A percentile compares a stretch with the other conserved stretches of the same genome.
These are phyloP conservation scores for Creontiades dilutus DNA, from an alignment of 2,888 invertebrate genomes.

Conservation along the genomic window DNA sequence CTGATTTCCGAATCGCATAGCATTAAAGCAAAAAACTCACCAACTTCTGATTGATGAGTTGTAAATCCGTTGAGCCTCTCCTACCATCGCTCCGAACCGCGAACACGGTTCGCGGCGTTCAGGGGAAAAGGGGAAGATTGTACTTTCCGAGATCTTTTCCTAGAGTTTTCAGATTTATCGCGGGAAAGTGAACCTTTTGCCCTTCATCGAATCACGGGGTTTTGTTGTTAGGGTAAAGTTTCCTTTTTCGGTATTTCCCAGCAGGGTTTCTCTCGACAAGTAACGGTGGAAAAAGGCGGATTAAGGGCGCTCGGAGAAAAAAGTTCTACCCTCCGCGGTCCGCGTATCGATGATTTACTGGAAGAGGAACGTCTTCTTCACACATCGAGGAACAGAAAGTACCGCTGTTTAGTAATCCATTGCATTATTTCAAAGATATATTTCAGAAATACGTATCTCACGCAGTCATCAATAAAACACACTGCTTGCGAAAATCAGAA, in stretches of 20 bases:
- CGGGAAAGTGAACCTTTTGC: conserved; percentile 6
- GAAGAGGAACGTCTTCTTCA: not conserved
- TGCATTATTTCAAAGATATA: too few species aligned
- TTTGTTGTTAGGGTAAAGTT: not conserved
- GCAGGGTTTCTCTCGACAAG: not conserved
- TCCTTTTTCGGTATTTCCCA: conserved; percentile 4
- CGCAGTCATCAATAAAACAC: too few species aligned
- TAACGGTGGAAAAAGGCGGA: not conserved
- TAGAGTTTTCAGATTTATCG: conserved; percentile 22
- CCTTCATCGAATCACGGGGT: conserved; percentile 34
- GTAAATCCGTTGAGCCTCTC: not conserved
- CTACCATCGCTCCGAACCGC: too few species aligned
- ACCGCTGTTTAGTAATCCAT: too few species aligned
- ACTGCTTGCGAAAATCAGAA: too few species aligned
- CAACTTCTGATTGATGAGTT: conserved; percentile 18
- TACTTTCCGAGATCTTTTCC: conserved; percentile 9
- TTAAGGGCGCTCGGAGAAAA: not conserved
- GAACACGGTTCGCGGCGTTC: not conserved
- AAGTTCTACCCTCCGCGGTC: not conserved
- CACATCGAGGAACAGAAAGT: too few species aligned
- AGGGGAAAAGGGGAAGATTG: not conserved
- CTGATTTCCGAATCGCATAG: too few species aligned
- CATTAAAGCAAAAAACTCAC: not conserved
- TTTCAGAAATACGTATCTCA: too few species aligned
- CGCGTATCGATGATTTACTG: not conserved